Percentiles rank a stretch among this genome's conserved stretches.
Evolutionary conservation across 2,113 vertebrate genomes (phyloP).

Genomic region (Ictidomys tridecemlineatus): DNA sequence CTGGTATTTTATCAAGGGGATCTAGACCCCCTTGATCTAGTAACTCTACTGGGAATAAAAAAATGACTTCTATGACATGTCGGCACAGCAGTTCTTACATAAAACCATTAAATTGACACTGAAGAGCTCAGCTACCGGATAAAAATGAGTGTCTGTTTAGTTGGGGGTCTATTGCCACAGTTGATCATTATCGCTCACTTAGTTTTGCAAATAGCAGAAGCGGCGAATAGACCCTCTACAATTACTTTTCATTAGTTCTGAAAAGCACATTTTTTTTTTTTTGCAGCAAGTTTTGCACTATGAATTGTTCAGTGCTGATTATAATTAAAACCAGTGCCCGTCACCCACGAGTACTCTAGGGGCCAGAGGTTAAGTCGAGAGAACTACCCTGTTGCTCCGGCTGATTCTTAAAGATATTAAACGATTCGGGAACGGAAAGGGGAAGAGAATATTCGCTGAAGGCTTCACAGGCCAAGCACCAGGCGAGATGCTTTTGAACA

Average conservation of each 20-base stretch:
- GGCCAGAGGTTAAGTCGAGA: background rate
- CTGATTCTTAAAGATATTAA: background rate
- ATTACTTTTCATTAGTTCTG: conserved; percentile 14
- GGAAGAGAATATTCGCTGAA: background rate
- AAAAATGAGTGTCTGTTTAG: background rate
- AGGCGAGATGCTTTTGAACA: background rate
- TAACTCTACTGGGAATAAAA: background rate
- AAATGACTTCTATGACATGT: background rate
- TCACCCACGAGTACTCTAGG: background rate
- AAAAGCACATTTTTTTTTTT: background rate
- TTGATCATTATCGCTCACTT: background rate
- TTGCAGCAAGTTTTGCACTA: background rate
- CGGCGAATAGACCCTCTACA: background rate
- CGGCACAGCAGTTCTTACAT: background rate
- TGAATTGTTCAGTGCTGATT: background rate
- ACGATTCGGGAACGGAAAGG: background rate
- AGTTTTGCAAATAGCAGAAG: background rate
- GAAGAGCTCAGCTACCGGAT: background rate
- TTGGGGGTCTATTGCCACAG: background rate
- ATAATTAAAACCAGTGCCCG: background rate
- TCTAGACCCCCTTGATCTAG: background rate
- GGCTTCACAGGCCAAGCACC: background rate
- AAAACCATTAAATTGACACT: background rate
- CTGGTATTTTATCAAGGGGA: background rate
- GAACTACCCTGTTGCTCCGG: background rate